A percentile compares a stretch with the other conserved stretches of the same genome.
Conservation (phyloP, 2,888 invertebrate genomes). For the Ecdyonurus torrentis region DNA sequence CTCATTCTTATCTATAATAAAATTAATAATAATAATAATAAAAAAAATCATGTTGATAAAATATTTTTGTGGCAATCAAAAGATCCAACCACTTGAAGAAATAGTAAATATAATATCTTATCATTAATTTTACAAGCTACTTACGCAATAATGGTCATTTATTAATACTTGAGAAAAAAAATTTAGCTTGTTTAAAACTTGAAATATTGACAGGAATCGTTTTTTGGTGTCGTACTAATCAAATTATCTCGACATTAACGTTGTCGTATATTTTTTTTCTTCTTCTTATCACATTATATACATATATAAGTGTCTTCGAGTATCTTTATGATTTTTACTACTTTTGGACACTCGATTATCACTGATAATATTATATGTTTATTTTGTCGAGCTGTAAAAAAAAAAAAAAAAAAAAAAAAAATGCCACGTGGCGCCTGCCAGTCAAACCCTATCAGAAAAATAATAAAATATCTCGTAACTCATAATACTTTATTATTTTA, state of each 20-base stretch:
- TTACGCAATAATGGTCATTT: not conserved
- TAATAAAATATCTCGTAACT: too few relatives aligned
- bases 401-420: not conserved
- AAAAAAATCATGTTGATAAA: not conserved
- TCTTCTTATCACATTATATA: not conserved
- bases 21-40: not conserved
- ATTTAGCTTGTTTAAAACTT: not conserved
- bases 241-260: slow-evolving; percentile 2
- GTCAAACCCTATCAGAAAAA: not conserved
- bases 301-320: not conserved
- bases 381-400: too few relatives aligned
- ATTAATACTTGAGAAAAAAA: not conserved
- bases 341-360: not conserved
- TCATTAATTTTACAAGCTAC: not conserved
- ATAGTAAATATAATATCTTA: not conserved
- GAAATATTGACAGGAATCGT: not conserved
- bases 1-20: not conserved
- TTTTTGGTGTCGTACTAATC: slow-evolving; percentile 1
- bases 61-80: not conserved
- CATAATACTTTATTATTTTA: too few relatives aligned
- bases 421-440: not conserved
- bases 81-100: not conserved
- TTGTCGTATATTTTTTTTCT: too few relatives aligned
- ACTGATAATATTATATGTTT: not conserved
- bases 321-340: not conserved